Evolutionary conservation across 2,113 vertebrate genomes (phyloP).

Genomic region (Urocolius indicus): DNA sequence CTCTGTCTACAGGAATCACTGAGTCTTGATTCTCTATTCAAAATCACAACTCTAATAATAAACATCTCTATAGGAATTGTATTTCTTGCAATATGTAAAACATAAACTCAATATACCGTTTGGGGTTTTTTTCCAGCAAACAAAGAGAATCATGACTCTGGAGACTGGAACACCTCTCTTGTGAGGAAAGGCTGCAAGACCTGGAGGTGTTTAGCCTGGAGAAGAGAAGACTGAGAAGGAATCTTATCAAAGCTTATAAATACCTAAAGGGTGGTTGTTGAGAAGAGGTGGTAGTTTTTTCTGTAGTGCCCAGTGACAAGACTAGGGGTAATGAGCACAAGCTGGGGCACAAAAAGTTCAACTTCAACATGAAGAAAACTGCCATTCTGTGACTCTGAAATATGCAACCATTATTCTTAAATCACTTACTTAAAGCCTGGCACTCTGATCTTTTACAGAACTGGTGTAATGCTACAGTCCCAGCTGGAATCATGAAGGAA

Average conservation of each 20-base stretch:
- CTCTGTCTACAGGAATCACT: not conserved
- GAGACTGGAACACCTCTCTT: no score
- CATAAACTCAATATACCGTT: not conserved
- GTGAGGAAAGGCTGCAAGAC: no score
- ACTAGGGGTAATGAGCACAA: no score
- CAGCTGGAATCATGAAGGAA: not conserved
- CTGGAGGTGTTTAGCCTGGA: no score
- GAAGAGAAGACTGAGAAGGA: no score
- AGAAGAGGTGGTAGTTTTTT: no score
- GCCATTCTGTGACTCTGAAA: not conserved
- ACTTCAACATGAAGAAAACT: no score
- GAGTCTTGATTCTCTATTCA: not conserved
- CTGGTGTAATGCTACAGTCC: not conserved
- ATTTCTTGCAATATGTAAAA: not conserved
- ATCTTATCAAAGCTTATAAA: no score
- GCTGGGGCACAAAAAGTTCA: no score
- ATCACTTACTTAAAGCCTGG: not conserved
- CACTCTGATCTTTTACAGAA: not conserved
- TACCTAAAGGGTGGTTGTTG: no score
- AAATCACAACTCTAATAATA: not conserved
- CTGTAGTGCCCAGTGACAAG: no score
- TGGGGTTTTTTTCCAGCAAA: not conserved
- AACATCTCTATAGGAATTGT: not conserved
- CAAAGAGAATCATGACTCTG: not conserved
- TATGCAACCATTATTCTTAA: not conserved